Percentiles rank a stretch among this genome's conserved stretches.
Evolutionary conservation across 2,888 invertebrate species (phyloP).

Genomic region (Pycnomerus fuliginosus): DNA sequence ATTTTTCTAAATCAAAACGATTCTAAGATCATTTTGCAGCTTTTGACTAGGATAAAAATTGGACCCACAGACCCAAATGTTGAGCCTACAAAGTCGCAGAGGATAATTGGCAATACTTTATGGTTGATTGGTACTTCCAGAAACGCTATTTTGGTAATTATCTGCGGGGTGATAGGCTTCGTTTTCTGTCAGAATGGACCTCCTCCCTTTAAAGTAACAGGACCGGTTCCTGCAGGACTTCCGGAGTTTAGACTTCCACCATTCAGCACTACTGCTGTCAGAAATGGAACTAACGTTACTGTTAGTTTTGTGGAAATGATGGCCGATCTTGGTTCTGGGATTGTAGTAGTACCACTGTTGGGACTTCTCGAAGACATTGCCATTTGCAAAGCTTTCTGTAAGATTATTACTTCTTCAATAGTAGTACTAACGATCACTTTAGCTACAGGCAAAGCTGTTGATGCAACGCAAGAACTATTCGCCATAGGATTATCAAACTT

Average conservation of each 20-base stretch:
- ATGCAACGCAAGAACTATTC: constrained; percentile 89
- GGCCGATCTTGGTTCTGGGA: constrained; percentile 77
- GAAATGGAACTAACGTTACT: constrained; percentile 46
- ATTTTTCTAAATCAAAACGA: not conserved
- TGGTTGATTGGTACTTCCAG: constrained; percentile 80
- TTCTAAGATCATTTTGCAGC: too few species aligned
- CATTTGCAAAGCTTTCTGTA: constrained; percentile 90
- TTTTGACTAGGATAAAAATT: constrained; percentile 64
- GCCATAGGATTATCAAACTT: constrained; percentile 82
- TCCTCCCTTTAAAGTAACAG: constrained; percentile 70
- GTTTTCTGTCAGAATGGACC: constrained; percentile 58
- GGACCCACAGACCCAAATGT: constrained; percentile 53
- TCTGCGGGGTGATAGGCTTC: constrained; percentile 70
- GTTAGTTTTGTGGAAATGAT: constrained; percentile 70
- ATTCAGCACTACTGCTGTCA: constrained; percentile 60
- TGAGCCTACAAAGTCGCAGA: constrained; percentile 38
- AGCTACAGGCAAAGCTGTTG: constrained; percentile 77
- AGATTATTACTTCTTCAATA: too few species aligned
- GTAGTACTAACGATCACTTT: too few species aligned
- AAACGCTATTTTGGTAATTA: constrained; percentile 81
- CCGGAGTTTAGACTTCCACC: constrained; percentile 67
- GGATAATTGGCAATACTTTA: constrained; percentile 63
- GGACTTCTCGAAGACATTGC: constrained; percentile 89
- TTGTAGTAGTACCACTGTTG: constrained; percentile 83
- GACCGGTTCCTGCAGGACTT: constrained; percentile 74